These are phyloP conservation scores for Myrmophylax atrothorax DNA, from an alignment of 2,113 vertebrate species.

Conservation along the genomic window DNA sequence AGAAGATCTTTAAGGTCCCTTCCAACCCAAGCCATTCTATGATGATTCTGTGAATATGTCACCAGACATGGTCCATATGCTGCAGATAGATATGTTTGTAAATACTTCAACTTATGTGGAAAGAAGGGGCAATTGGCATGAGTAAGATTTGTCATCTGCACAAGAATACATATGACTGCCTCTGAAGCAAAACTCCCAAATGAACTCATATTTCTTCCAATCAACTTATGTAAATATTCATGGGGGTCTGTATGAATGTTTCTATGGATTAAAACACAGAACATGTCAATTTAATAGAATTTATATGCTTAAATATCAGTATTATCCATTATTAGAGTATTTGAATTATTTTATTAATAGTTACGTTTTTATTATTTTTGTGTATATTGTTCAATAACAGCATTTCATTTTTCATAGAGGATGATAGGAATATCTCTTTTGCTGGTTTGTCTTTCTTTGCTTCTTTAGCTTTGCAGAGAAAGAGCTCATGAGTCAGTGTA, in stretches of 20 bases:
- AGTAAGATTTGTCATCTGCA: not conserved
- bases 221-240: not conserved
- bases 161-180: not conserved
- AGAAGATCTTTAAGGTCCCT: not conserved
- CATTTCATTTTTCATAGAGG: accelerated
- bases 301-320: not conserved
- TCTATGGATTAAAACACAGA: not conserved
- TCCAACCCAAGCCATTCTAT: accelerated
- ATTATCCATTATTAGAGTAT: not conserved
- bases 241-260: not conserved
- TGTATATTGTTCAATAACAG: not conserved
- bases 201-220: not conserved
- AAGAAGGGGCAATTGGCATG: not conserved
- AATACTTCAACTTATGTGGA: not conserved
- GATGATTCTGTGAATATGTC: not conserved
- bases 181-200: not conserved
- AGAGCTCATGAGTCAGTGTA: not conserved
- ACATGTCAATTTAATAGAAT: not conserved
- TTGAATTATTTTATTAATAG: not conserved
- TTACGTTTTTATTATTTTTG: not conserved
- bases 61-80: not conserved
- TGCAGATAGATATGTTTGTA: not conserved
- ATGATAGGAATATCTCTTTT: not conserved
- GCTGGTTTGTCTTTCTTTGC: not conserved
- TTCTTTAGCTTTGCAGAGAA: not conserved